Evolutionary conservation across 2,888 invertebrate species (phyloP).

Genomic region (Zaprionus bogoriensis): DNA sequence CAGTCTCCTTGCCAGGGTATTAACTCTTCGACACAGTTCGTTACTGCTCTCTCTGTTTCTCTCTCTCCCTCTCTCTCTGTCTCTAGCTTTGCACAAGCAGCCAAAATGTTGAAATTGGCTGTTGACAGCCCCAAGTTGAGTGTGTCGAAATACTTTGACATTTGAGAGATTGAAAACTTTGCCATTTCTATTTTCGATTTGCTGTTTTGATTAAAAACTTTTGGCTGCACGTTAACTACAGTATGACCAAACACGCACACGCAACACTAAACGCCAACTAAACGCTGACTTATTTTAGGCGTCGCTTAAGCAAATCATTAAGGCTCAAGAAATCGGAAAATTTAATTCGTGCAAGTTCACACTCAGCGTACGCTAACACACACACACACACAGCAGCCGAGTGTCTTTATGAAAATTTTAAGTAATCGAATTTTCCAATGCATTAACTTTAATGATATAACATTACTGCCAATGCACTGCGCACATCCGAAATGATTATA

Average conservation of each 20-base stretch:
- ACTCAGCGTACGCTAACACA: not conserved
- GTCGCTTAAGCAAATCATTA: not conserved
- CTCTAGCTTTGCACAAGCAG: conserved; percentile 22
- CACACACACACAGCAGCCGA: conserved; percentile 12
- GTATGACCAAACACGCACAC: conserved; percentile 29
- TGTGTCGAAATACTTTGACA: conserved; percentile 72
- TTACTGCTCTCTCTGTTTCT: too few relatives aligned
- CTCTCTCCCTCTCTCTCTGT: not conserved
- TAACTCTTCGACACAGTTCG: conserved; percentile 4
- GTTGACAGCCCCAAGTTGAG: conserved; percentile 71
- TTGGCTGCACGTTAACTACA: conserved; percentile 41
- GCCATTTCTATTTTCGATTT: conserved; percentile 62
- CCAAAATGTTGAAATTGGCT: conserved; percentile 66
- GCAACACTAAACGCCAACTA: conserved; percentile 12
- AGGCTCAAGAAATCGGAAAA: not conserved
- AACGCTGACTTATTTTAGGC: conserved; percentile 34
- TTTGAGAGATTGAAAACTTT: conserved; percentile 71
- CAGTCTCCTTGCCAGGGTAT: conserved; percentile 25
- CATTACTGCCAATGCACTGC: conserved; percentile 19
- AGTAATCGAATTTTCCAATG: conserved; percentile 71
- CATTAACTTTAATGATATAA: conserved; percentile 63
- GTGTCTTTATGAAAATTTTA: conserved; percentile 45
- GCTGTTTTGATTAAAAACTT: conserved; percentile 73
- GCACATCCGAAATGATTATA: conserved; percentile 22
- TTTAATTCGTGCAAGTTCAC: not conserved